A percentile compares a stretch with the other conserved stretches of the same genome.
Conservation (phyloP, 2,888 invertebrate species). For the Agriopis aurantiaria region DNA sequence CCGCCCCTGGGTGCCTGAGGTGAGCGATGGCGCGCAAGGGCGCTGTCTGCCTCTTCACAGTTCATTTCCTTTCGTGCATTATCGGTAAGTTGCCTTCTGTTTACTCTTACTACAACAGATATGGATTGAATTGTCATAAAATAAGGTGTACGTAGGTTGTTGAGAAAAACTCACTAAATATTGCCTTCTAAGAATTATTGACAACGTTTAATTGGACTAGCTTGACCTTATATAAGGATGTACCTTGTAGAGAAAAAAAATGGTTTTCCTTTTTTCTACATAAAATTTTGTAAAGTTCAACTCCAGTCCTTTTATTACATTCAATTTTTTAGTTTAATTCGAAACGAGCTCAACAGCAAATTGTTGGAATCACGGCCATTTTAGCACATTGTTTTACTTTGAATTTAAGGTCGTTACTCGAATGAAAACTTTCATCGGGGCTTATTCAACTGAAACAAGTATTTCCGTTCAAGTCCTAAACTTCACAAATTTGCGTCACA, state of each 20-base stretch:
- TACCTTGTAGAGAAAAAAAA: no score
- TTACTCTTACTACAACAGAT: neutral
- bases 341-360: neutral
- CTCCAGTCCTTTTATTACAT: neutral
- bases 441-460: slow-evolving; percentile 25
- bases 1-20: slow-evolving; percentile 53
- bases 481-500: slow-evolving; percentile 25
- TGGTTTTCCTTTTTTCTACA: no score
- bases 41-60: slow-evolving; percentile 77
- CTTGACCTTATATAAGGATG: no score
- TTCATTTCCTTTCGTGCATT: slow-evolving; percentile 81
- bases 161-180: no score
- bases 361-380: slow-evolving; percentile 17
- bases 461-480: slow-evolving; percentile 26
- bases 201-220: no score
- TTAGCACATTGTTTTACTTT: slow-evolving; percentile 23
- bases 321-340: slow-evolving; percentile 1
- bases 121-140: no score
- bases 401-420: slow-evolving; percentile 27
- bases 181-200: no score
- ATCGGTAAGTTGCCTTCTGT: slow-evolving; percentile 69
- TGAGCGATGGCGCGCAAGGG: slow-evolving; percentile 72
- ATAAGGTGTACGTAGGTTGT: no score
- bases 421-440: slow-evolving; percentile 25
- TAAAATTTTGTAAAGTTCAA: no score